Evolutionary conservation across 2,797 vertebrate genomes (phyloP).

Genomic region (Eulemur coronatus): DNA sequence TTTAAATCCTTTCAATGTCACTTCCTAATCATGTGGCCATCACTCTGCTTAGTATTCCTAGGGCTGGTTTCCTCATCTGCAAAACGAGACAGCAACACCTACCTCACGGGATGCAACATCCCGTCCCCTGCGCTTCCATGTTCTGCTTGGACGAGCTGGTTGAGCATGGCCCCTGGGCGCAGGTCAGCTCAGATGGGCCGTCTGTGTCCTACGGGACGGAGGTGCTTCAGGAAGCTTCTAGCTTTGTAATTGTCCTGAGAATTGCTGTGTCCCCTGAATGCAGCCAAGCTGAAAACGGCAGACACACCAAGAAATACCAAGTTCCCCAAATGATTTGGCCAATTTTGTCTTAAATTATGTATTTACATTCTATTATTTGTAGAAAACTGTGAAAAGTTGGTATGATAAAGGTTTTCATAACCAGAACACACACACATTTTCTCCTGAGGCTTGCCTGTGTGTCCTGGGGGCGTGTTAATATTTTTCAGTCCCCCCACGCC

Average conservation of each 20-base stretch:
- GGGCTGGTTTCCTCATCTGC: neutral
- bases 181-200: neutral
- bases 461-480: neutral
- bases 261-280: rapidly evolving
- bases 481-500: neutral
- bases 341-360: neutral
- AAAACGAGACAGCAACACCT: rapidly evolving
- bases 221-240: neutral
- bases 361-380: neutral
- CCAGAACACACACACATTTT: rapidly evolving
- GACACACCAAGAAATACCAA: neutral
- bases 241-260: neutral
- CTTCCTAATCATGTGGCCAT: no score
- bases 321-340: neutral
- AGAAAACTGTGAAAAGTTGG: neutral
- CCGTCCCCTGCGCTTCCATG: rapidly evolving
- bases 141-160: neutral
- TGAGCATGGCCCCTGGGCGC: neutral
- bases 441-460: neutral
- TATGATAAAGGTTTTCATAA: neutral
- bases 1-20: rapidly evolving
- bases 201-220: rapidly evolving
- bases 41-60: no score
- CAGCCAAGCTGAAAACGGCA: neutral
- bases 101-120: rapidly evolving